Percentiles rank a stretch among this genome's conserved stretches.
Conservation (phyloP, 2,113 vertebrate genomes). For the Chloroceryle aenea region DNA sequence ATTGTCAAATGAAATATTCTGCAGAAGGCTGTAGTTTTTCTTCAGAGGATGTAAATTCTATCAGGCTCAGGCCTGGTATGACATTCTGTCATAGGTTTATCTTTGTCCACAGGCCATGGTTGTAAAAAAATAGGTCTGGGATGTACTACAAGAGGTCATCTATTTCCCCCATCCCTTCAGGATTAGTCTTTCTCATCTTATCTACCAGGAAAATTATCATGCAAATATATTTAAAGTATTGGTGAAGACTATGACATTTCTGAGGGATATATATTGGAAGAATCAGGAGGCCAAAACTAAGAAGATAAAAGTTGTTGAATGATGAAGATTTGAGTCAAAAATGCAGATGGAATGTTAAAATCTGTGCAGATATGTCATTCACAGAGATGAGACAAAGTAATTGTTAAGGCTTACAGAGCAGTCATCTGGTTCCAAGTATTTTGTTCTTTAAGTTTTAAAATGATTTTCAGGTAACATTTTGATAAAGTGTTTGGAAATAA, state of each 20-base stretch:
- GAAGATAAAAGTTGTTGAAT: not conserved
- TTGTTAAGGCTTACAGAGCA: not conserved
- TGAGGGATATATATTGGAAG: not conserved
- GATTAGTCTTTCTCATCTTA: not conserved
- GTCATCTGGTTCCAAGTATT: not conserved
- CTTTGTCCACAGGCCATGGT: not conserved
- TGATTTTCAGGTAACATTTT: not conserved
- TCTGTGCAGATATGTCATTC: not conserved
- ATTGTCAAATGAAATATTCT: not conserved
- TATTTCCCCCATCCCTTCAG: not conserved
- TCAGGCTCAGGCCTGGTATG: not conserved
- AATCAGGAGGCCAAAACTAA: not conserved
- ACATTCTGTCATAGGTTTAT: not conserved
- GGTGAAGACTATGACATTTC: not conserved
- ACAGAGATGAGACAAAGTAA: no score
- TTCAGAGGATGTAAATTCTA: not conserved
- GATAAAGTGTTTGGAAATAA: not conserved
- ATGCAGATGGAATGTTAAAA: not conserved
- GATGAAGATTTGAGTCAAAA: not conserved
- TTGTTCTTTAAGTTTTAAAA: not conserved
- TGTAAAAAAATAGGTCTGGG: not conserved
- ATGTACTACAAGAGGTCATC: not conserved
- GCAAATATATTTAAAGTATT: not conserved
- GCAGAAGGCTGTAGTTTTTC: not conserved
- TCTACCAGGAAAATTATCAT: not conserved